phyloP scores from a whole-genome alignment of 2,888 invertebrate species.

The Eristalis arbustorum region DNA sequence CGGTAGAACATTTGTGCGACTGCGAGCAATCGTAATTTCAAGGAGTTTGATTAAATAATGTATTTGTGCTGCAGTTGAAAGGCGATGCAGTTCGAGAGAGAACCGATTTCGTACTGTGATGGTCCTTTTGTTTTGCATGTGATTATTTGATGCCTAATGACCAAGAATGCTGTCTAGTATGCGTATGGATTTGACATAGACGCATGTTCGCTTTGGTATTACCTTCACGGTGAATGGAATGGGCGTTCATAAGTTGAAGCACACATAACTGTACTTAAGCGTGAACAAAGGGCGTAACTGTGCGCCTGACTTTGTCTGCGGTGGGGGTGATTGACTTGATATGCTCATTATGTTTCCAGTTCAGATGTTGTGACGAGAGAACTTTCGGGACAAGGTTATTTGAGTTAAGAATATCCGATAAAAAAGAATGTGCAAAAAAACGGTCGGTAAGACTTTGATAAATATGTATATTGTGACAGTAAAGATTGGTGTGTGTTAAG shows the following conservation, averaged over 20 bases:
- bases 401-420: neutral
- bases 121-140: neutral
- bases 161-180: neutral
- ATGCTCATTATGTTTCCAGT: neutral
- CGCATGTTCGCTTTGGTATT: neutral
- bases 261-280: neutral
- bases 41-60: constrained; percentile 63
- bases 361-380: neutral
- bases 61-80: neutral
- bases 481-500: neutral
- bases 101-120: neutral
- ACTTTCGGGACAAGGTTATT: neutral
- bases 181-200: neutral
- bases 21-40: constrained; percentile 50
- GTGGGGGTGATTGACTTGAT: neutral
- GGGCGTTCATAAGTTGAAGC: neutral
- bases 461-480: no score
- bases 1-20: constrained; percentile 31
- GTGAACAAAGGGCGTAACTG: neutral
- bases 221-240: neutral
- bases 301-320: neutral
- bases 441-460: no score
- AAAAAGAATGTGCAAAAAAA: no score
- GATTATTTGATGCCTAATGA: neutral
- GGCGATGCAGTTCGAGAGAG: neutral